Evolutionary conservation across 2,888 invertebrate genomes (phyloP).

Genomic region (Himalopsyche tibetana): DNA sequence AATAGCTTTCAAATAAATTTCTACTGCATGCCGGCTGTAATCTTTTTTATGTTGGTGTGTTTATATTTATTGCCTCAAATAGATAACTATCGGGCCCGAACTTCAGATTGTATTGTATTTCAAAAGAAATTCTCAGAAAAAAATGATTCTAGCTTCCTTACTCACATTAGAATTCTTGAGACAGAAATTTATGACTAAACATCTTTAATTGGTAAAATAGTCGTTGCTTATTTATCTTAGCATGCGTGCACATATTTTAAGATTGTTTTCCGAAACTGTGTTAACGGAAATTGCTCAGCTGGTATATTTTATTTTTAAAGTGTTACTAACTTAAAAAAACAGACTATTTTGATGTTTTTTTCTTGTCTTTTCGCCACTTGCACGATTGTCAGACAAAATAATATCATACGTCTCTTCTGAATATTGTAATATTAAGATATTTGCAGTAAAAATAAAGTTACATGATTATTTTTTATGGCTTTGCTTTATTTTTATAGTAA

Average conservation of each 20-base stretch:
- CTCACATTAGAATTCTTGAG: neutral
- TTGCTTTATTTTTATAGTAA: neutral
- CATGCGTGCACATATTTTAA: neutral
- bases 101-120: neutral
- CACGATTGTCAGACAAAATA: constrained; percentile 2
- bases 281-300: constrained; percentile 26
- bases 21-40: constrained; percentile 29
- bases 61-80: constrained; percentile 48
- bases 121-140: neutral
- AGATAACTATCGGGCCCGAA: neutral
- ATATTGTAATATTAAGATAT: neutral
- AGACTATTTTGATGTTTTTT: too few relatives aligned
- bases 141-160: neutral
- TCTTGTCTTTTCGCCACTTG: neutral
- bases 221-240: neutral
- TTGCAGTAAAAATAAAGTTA: constrained; percentile 1
- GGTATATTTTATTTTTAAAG: neutral
- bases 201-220: neutral
- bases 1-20: constrained; percentile 49
- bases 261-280: constrained; percentile 17
- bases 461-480: neutral
- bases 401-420: neutral
- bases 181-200: neutral
- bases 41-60: constrained; percentile 49
- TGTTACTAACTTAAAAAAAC: neutral